Conservation (phyloP, 1,140 invertebrate species). For the Brachionus sp. region DNA sequence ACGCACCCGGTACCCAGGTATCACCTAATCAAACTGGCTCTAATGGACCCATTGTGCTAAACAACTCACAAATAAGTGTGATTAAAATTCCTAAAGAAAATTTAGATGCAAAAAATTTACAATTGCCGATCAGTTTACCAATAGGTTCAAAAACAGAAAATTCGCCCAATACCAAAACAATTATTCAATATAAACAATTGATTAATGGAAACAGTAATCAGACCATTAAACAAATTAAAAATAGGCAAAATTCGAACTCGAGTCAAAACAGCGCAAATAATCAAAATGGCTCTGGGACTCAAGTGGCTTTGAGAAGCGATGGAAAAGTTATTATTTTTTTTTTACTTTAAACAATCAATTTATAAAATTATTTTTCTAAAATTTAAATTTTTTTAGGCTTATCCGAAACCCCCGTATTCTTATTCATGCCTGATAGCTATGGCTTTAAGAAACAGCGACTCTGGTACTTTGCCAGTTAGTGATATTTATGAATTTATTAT, state of each 20-base stretch:
- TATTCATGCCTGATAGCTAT: constrained; percentile 95
- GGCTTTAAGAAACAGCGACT: constrained; percentile 89
- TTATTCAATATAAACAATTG: constrained; percentile 42
- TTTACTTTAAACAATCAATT: neutral
- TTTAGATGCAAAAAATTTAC: constrained; percentile 4
- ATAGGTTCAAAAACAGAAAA: neutral
- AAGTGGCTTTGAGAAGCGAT: constrained; percentile 38
- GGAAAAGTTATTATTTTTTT: constrained; percentile 7
- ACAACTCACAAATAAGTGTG: constrained; percentile 30
- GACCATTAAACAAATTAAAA: constrained; percentile 38
- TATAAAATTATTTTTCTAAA: constrained; percentile 49
- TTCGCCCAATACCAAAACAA: constrained; percentile 16
- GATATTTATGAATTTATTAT: constrained; percentile 99
- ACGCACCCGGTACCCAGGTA: neutral
- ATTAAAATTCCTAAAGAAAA: constrained; percentile 33
- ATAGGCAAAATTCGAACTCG: neutral
- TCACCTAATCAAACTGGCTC: neutral
- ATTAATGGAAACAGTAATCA: neutral
- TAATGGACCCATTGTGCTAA: neutral
- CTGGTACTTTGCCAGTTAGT: constrained; percentile 87
- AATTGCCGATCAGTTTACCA: constrained; percentile 33
- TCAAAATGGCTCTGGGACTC: constrained; percentile 19
- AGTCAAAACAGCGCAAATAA: neutral
- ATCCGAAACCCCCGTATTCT: constrained; percentile 92
- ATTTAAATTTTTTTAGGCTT: constrained; percentile 65